Base-by-base conservation (phyloP, 2,888 invertebrate species). In the Seladonia tumulorum region DNA sequence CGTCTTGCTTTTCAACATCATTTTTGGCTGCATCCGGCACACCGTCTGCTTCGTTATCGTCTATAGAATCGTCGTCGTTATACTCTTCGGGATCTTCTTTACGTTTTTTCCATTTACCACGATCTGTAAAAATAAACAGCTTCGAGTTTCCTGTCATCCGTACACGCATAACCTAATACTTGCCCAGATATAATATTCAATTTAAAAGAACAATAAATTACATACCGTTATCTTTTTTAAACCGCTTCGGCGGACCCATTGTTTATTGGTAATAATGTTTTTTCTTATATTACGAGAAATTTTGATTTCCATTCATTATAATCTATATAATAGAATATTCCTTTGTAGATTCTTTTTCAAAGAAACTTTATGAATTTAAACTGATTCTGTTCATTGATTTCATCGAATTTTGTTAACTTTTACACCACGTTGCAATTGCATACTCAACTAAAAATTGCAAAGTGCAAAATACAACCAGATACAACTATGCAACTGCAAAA, bases 11-110 rank as follows among this genome's bases (percentile, higher is more conserved):
- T 94, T 98, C 98, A 0, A 98, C 98, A 95, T 98, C 98, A 92
- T 97, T 97, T 92, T 97, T 97, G 0, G 98, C 98, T 0, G 98
- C 98, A 57, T 97, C 98, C 0, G 98, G 98, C 14, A 98, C 96
- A 68, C 96, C 97, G 68, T 96, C 97, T 91, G 96, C 96, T 85
- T 96, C 96, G 71, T 93, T 95, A 63, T 94, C 94, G 63, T 95
- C 95, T 73, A 95, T 94, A 35, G 94, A 95, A 49, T 94, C 95
- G 57, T 96, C 96, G 49, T 96, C 96, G 75, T 95, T 95, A 39
- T 95, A 95, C 76, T 96, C 95, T 74, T 96, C 96, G 75, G 95
- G 95, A 88, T 96, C 96, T 85, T 96, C 96, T 87, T 96, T 96
- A 82, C 95, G 95, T 88, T 96, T 96, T 68, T 96, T 96, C 88